Percentiles rank a stretch among this genome's conserved stretches.
phyloP scores from a whole-genome alignment of 2,888 invertebrate genomes.

The Cynaeus angustus region DNA sequence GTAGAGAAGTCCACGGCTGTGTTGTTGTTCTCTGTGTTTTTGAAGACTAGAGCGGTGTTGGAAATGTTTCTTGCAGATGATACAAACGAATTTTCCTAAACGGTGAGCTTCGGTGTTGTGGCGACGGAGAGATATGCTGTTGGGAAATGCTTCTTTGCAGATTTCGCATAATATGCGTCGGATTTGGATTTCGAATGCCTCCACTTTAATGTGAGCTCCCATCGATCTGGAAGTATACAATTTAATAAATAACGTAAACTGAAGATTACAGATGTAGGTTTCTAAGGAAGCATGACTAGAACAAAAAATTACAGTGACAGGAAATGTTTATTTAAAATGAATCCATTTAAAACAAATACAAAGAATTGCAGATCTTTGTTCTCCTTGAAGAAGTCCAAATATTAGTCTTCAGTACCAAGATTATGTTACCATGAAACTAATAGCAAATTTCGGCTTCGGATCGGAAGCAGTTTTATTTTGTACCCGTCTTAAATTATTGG shows the following conservation, averaged over 20 bases:
- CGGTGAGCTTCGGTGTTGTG: neutral
- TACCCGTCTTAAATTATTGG: too few relatives aligned
- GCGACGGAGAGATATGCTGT: neutral
- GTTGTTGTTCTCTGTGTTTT: slow-evolving; percentile 2
- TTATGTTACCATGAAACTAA: too few relatives aligned
- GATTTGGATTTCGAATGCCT: neutral
- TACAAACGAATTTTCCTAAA: neutral
- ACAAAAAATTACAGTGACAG: neutral
- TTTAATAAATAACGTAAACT: neutral
- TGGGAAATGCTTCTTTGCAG: slow-evolving; percentile 9
- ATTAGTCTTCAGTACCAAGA: too few relatives aligned
- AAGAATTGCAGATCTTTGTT: too few relatives aligned
- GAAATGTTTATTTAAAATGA: neutral
- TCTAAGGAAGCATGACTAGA: too few relatives aligned
- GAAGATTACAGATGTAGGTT: too few relatives aligned
- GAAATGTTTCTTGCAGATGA: neutral
- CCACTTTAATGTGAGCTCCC: neutral
- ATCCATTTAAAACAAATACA: neutral
- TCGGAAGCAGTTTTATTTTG: too few relatives aligned
- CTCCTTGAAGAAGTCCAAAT: too few relatives aligned
- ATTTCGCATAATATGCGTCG: neutral
- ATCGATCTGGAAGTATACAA: slow-evolving; percentile 1
- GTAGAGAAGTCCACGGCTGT: neutral
- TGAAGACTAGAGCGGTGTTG: neutral
- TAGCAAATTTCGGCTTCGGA: too few relatives aligned